Conservation (phyloP, 2,888 invertebrate genomes). For the Archaeoteleia sp. region DNA sequence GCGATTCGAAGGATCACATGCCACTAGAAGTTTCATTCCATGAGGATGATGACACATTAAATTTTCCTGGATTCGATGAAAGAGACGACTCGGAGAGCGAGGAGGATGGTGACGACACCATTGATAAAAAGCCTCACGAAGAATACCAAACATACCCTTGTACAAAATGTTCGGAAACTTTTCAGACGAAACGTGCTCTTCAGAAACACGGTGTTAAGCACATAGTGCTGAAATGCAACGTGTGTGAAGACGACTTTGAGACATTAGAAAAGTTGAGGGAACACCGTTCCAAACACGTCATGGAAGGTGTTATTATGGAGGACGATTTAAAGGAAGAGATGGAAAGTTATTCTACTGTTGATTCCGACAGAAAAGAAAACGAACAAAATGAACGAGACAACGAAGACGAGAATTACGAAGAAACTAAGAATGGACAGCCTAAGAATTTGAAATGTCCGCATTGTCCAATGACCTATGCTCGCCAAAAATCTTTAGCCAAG, state of each 20-base stretch:
- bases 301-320: slow-evolving; percentile 66
- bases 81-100: slow-evolving; percentile 53
- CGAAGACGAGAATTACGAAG: slow-evolving; percentile 7
- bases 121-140: slow-evolving; percentile 5
- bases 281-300: slow-evolving; percentile 66
- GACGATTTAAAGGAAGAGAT: slow-evolving; percentile 63
- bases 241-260: slow-evolving; percentile 65
- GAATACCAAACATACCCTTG: slow-evolving; percentile 49
- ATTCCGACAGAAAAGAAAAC: background rate
- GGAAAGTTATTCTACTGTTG: too few species aligned
- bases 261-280: slow-evolving; percentile 62
- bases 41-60: slow-evolving; percentile 60
- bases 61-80: slow-evolving; percentile 54
- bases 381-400: slow-evolving; percentile 1
- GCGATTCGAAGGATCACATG: slow-evolving; percentile 48
- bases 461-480: slow-evolving; percentile 57
- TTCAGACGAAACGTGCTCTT: slow-evolving; percentile 57
- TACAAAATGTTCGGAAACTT: slow-evolving; percentile 60
- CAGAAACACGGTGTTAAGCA: slow-evolving; percentile 61
- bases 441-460: slow-evolving; percentile 59
- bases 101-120: slow-evolving; percentile 35
- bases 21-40: slow-evolving; percentile 61
- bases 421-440: slow-evolving; percentile 14
- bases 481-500: slow-evolving; percentile 59
- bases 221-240: slow-evolving; percentile 60